Conservation (phyloP, 2,888 invertebrate species). For the Toxonevra muliebris region DNA sequence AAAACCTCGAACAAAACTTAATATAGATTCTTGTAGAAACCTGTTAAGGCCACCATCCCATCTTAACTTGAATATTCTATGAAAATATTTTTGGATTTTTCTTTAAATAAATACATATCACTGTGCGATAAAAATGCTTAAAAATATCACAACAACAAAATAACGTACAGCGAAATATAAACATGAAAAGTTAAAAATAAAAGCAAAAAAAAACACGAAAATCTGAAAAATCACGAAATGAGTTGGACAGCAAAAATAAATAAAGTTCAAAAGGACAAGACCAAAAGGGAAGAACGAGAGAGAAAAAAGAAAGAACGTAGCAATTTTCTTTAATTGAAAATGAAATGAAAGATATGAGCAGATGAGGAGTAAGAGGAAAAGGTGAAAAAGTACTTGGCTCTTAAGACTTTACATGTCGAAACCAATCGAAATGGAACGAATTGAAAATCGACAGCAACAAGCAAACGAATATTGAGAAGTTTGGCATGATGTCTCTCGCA, state of each 20-base stretch:
- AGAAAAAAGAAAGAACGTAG: constrained; percentile 23
- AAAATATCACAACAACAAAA: constrained; percentile 1
- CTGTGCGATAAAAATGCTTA: background rate
- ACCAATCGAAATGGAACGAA: constrained; percentile 47
- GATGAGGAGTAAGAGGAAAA: constrained; percentile 14
- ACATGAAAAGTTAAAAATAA: background rate
- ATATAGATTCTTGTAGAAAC: background rate
- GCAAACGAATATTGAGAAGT: background rate
- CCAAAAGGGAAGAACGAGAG: constrained; percentile 15
- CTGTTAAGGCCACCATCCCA: too few relatives aligned
- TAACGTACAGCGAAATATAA: background rate
- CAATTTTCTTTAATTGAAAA: constrained; percentile 38
- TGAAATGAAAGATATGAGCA: constrained; percentile 20
- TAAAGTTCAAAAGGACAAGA: constrained; percentile 17
- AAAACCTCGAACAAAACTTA: too few relatives aligned
- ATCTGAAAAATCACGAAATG: too few relatives aligned
- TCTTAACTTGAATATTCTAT: too few relatives aligned
- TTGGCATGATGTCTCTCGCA: background rate
- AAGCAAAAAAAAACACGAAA: background rate
- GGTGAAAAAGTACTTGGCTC: constrained; percentile 30
- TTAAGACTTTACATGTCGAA: constrained; percentile 39
- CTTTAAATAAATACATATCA: too few relatives aligned
- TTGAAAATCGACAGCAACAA: constrained; percentile 2
- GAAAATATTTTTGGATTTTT: too few relatives aligned
- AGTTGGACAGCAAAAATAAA: constrained; percentile 12